Evolutionary conservation across 2,797 vertebrate species (phyloP), one percentile per base, ranked within the genome.

Genomic region (Neosilurus hyrtlii): DNA sequence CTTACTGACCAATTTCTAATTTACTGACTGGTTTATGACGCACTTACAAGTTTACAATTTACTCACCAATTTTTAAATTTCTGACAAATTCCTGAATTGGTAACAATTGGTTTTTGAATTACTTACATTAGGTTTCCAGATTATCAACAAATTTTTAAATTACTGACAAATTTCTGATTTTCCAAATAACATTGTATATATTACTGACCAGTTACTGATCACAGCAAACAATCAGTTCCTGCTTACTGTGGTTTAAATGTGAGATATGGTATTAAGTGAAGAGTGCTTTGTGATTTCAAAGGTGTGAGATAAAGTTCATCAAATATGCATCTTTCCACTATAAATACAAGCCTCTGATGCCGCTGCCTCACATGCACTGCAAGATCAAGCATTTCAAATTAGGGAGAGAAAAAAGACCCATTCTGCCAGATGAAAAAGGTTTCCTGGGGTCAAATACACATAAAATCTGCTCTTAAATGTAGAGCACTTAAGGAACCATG

Each of bases 361-460:
- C 75, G 82, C 84, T 62, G 77, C 79, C 70, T 79, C 74, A 86
- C 83, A 66, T 26, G 72, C 79, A 79, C 71, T 43, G 79, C 73
- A 88, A 90, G 86, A 90, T 90, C 88, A 91, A 91, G 89, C 88
- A 87, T 88, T 86, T 89, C 75, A 89, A 89, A 90, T 91, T 88
- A 90, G 86, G 78, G 80, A 74, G 59, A 81, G 79, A 89, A 87
- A 85, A 89, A 79, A 65, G 61, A 85, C 73, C 67, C 83, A 79
- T 89, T 89, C 83, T 90, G 83, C 85, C 79, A 89, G 88, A 91
- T 89, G 88, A 92, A 89, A 91, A 91, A 87, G 79, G 78, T 90
- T 88, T 91, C 89, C 90, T 82, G 87, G 88, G 88, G 89, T 91
- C 88, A 90, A 87, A 88, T 87, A 86, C 89, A 87, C 86, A 91